phyloP scores from a whole-genome alignment of 2,797 vertebrate species.

The Halcyon badia region DNA sequence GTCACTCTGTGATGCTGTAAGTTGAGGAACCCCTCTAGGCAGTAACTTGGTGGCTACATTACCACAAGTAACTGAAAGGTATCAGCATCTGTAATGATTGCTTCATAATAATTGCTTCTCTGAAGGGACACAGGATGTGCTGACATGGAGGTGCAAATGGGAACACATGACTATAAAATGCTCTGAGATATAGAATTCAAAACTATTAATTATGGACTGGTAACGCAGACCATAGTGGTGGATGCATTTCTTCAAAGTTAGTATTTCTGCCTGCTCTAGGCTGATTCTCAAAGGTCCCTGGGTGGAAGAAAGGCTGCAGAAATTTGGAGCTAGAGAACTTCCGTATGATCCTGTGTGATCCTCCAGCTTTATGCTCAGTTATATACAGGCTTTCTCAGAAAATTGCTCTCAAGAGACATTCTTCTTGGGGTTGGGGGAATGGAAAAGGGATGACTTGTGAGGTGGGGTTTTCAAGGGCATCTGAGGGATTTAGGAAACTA shows the following conservation, averaged over 20 bases:
- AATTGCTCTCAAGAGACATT: neutral
- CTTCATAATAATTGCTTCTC: neutral
- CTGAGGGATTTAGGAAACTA: neutral
- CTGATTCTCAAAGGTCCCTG: neutral
- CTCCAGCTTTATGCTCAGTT: neutral
- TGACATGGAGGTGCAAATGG: neutral
- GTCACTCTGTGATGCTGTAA: neutral
- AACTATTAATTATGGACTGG: conserved; percentile 31
- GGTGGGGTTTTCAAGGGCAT: neutral
- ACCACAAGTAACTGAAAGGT: neutral
- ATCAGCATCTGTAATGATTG: neutral
- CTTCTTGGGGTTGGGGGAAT: neutral
- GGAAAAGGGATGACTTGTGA: neutral
- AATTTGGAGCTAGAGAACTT: conserved; percentile 11
- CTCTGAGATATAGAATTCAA: neutral
- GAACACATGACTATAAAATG: neutral
- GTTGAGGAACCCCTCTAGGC: neutral
- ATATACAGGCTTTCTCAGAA: neutral
- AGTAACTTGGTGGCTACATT: neutral
- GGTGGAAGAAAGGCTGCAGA: conserved; percentile 29
- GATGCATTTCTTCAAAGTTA: conserved; percentile 16
- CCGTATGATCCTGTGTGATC: neutral
- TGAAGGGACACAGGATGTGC: neutral
- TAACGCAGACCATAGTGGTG: neutral
- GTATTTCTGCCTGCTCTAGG: conserved; percentile 23